Evolutionary conservation across 2,888 invertebrate genomes (phyloP), one percentile per base, ranked within the genome.

Genomic region (Latrodectus elegans): DNA sequence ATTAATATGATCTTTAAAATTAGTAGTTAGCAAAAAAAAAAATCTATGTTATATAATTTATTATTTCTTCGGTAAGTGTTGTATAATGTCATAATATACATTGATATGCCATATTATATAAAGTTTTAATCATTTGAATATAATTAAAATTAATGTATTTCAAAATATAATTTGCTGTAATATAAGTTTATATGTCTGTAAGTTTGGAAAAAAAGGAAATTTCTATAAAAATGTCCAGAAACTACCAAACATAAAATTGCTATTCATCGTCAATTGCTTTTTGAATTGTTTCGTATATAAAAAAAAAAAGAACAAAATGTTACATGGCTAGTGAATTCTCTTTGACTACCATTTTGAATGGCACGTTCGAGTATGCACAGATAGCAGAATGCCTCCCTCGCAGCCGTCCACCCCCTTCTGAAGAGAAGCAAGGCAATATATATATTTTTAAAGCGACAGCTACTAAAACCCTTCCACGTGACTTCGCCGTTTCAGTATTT

Each of bases 401-500:
- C 64, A 52, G 55, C 11, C 71, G 60, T n/a, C 60, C 60, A 10
- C 12, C 60, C 12, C 60, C n/a, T 60, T 12, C 4, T 51, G 49
- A 14, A 52, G 65, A 49, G n/a, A 76, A 67, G 52, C 65, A 76
- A 76, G 65, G 22, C 53, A 74, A 67, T 53, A 49, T 12, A 67
- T 73, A 81, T 74, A 55, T 79, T 71, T 81, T 73, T n/a, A 17
- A 52, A 64, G 53, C 64, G 74, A 74, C 81, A 74, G 65, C 74
- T 74, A 81, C 81, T 80, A 79, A 71, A 70, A 53, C 71, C 51
- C 26, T 10, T 71, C 22, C 79, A 64, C 72, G 72, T 73, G 74
- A 64, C 52, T 72, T 81, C 51, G 64, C 72, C 72, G 65, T 53
- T 17, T 53, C 15, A 64, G 73, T 15, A 52, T 52, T 14, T 26